phyloP scores from a whole-genome alignment of 2,113 vertebrate genomes.

The Nicator chloris region DNA sequence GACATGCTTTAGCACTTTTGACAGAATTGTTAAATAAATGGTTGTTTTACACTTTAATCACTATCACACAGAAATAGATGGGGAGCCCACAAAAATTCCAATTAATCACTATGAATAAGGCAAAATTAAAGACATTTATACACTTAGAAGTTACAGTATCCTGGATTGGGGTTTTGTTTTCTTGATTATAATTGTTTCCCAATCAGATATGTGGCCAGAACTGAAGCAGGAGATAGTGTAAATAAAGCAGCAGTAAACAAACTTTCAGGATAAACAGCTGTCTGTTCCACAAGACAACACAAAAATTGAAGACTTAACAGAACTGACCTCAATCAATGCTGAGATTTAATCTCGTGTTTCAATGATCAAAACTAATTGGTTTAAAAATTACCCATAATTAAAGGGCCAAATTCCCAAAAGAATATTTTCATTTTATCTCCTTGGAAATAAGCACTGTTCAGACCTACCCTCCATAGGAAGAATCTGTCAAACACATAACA shows the following conservation, averaged over 20 bases:
- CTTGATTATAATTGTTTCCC: neutral
- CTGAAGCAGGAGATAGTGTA: neutral
- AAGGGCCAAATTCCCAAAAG: neutral
- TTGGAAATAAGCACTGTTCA: neutral
- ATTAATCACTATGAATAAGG: neutral
- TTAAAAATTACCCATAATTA: slow-evolving; percentile 25
- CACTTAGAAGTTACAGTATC: neutral
- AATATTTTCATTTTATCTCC: neutral
- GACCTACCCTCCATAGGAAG: neutral
- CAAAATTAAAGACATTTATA: neutral
- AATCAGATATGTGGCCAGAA: neutral
- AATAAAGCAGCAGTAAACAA: neutral
- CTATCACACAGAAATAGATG: neutral
- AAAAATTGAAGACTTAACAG: neutral
- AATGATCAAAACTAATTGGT: neutral
- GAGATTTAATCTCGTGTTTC: neutral
- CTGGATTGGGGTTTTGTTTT: neutral
- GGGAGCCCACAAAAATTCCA: neutral
- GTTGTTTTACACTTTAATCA: neutral
- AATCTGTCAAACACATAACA: neutral
- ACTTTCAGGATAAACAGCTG: neutral
- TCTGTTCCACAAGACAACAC: neutral
- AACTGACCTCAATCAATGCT: neutral
- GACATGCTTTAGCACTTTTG: neutral
- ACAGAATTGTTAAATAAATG: neutral